Percentiles rank a stretch among this genome's conserved stretches.
phyloP scores from a whole-genome alignment of 2,113 vertebrate species.

The Peromyscus californicus region DNA sequence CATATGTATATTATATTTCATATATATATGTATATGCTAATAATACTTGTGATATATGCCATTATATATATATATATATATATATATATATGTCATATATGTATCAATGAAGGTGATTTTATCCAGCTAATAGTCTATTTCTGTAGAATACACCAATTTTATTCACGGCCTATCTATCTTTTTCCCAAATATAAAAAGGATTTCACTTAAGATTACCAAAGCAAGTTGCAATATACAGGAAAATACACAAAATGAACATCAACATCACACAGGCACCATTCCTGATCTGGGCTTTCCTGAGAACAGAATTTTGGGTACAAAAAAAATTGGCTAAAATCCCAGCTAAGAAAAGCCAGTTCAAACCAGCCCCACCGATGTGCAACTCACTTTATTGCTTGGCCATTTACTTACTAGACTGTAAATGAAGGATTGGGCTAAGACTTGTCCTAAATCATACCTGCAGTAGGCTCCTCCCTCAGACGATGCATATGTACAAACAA shows the following conservation, averaged over 20 bases:
- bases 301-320: background rate
- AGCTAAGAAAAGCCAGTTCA: slow-evolving; percentile 2
- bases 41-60: background rate
- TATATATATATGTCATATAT: background rate
- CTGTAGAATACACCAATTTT: background rate
- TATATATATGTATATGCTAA: background rate
- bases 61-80: background rate
- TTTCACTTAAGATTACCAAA: slow-evolving; percentile 1
- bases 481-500: background rate
- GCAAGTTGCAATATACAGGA: background rate
- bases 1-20: background rate
- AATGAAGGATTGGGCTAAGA: background rate
- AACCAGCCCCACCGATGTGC: background rate
- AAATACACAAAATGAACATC: background rate
- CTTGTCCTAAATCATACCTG: background rate
- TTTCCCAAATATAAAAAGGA: background rate
- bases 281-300: background rate
- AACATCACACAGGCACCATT: background rate
- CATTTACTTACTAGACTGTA: background rate
- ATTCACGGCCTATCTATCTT: background rate
- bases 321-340: slow-evolving; percentile 22
- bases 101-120: background rate
- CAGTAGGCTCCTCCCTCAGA: background rate
- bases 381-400: background rate
- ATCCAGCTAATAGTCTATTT: background rate